Evolutionary conservation across 2,113 vertebrate species (phyloP), one percentile per base, ranked within the genome.

Genomic region (Osmerus eperlanus): DNA sequence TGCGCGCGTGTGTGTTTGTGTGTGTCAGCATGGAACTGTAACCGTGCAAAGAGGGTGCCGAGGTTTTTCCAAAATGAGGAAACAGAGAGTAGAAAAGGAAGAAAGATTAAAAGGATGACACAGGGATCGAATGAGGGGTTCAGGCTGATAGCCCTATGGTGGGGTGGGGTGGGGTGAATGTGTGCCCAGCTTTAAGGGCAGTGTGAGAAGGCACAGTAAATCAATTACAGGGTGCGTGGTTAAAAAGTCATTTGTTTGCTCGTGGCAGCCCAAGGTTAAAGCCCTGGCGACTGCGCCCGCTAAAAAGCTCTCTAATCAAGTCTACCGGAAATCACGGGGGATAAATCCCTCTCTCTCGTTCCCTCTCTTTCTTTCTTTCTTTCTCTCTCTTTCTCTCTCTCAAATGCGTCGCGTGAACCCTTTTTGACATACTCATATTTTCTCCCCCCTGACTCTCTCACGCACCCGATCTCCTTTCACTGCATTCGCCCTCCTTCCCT

Each of bases 251-350:
- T 90, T 87, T 90, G 87, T 90, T 89, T 89, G 81, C 82, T 83
- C 68, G 14, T 75, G 84, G 76, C 86, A 87, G 85, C 85, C 88
- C 85, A 90, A 90, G 90, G 91, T 91, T 81, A 87, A 89, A 90
- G 55, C 79, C 77, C 61, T 78, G 75, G 81, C 18, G 60, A 88
- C 80, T 75, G 76, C 68, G 67, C 64, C 80, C 81, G 83, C 88
- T 86, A 83, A 89, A 90, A 84, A 7, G 25, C 76, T 79, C 80
- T 74, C 79, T 91, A 90, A 91, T 90, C 89, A 89, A 81, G 78
- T 71, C 68, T 67, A 71, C 67, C 75, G 53, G 71, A 87, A 82
- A 86, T 76, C 77, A 84, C 80, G 74, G 61, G 70, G 72, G 78
- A 84, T 86, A 85, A 81, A 87, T 85, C 77, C 74, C 63, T 62